These are phyloP conservation scores for Campoplex nolae DNA, from an alignment of 2,888 invertebrate genomes.

Conservation along the genomic window DNA sequence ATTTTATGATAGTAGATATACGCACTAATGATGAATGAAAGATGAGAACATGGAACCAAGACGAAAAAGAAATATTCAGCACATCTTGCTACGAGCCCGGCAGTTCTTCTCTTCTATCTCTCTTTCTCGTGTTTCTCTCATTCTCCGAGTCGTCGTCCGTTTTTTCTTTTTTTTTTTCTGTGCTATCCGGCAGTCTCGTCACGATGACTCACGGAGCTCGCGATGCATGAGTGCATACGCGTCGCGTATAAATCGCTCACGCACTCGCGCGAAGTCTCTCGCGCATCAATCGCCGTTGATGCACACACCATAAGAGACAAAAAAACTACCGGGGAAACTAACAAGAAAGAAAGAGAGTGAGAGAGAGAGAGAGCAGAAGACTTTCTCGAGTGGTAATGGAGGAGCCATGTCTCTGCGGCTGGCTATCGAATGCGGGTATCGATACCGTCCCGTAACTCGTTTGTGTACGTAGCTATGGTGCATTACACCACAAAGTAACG, in stretches of 20 bases:
- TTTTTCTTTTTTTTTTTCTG: not conserved
- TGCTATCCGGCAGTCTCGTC: constrained; percentile 73
- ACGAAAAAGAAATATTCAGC: constrained; percentile 19
- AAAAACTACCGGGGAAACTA: not conserved
- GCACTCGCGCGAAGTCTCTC: constrained; percentile 70
- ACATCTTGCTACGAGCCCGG: not conserved
- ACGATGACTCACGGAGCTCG: constrained; percentile 74
- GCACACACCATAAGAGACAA: constrained; percentile 20
- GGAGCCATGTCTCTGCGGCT: constrained; percentile 78
- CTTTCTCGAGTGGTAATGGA: constrained; percentile 81
- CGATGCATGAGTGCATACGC: constrained; percentile 72
- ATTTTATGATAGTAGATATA: not conserved
- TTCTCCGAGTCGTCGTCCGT: not conserved
- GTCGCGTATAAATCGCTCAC: constrained; percentile 77
- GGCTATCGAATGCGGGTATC: constrained; percentile 78
- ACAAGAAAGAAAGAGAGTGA: constrained; percentile 26
- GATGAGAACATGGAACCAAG: constrained; percentile 5
- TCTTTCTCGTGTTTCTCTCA: constrained; percentile 12
- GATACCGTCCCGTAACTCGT: constrained; percentile 72
- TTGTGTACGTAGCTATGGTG: constrained; percentile 36
- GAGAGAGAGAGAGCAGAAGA: constrained; percentile 61
- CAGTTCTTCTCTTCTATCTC: constrained; percentile 1
- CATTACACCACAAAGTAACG: constrained; percentile 28
- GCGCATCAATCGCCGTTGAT: constrained; percentile 74
- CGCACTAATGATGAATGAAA: constrained; percentile 5